phyloP scores from a whole-genome alignment of 2,113 vertebrate species.

The Motacilla tschutschensis region DNA sequence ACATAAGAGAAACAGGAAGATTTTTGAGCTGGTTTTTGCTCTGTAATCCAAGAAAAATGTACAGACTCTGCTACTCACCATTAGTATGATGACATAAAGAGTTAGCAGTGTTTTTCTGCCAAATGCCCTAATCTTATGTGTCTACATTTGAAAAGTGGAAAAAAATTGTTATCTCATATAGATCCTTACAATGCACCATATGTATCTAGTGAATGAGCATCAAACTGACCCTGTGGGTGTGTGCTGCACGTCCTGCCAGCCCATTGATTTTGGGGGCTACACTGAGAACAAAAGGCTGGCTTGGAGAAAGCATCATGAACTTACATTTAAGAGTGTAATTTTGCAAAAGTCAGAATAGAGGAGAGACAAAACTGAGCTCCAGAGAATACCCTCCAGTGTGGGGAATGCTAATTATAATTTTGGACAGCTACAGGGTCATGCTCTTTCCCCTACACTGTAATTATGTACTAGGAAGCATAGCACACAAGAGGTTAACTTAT shows the following conservation, averaged over 20 bases:
- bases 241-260: slow-evolving; percentile 36
- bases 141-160: slow-evolving; percentile 66
- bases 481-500: slow-evolving; percentile 48
- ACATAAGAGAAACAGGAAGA: slow-evolving; percentile 46
- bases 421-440: slow-evolving; percentile 14
- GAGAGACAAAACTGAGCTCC: slow-evolving; percentile 42
- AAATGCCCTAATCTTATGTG: slow-evolving; percentile 64
- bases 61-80: slow-evolving; percentile 50
- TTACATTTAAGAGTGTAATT: slow-evolving; percentile 47
- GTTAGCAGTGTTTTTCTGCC: slow-evolving; percentile 60
- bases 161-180: slow-evolving; percentile 61
- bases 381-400: slow-evolving; percentile 56
- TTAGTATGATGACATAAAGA: slow-evolving; percentile 57
- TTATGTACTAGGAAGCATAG: slow-evolving; percentile 13
- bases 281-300: slow-evolving; percentile 30
- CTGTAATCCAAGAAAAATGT: slow-evolving; percentile 62
- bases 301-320: slow-evolving; percentile 60
- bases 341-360: slow-evolving; percentile 45
- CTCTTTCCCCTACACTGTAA: slow-evolving; percentile 34
- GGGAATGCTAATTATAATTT: slow-evolving; percentile 58
- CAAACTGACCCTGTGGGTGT: slow-evolving; percentile 59
- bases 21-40: slow-evolving; percentile 61
- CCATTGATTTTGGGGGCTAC: slow-evolving; percentile 51
- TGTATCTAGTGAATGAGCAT: slow-evolving; percentile 54
- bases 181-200: slow-evolving; percentile 14